Conservation (phyloP, 2,888 invertebrate species). For the Xylota sylvarum region DNA sequence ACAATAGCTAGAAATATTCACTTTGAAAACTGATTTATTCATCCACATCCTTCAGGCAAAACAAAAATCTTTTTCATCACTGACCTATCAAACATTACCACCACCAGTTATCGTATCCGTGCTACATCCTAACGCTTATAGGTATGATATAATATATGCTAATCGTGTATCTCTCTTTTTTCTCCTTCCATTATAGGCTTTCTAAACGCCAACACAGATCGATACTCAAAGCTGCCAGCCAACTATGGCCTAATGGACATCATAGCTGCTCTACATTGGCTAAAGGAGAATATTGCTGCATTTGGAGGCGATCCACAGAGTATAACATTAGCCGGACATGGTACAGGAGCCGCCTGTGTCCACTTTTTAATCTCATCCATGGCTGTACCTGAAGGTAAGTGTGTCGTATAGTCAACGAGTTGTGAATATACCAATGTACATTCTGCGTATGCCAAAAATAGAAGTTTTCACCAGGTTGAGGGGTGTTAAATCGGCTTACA, state of each 20-base stretch:
- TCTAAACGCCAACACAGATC: conserved; percentile 94
- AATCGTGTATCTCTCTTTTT: conserved; percentile 33
- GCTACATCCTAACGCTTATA: neutral
- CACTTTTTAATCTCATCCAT: conserved; percentile 97
- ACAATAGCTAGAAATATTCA: neutral
- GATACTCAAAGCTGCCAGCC: conserved; percentile 93
- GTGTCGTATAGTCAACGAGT: conserved; percentile 4
- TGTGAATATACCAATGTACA: neutral
- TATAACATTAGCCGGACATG: conserved; percentile 97
- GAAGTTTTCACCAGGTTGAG: conserved; percentile 27
- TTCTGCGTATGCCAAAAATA: conserved; percentile 30
- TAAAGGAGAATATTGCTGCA: conserved; percentile 96
- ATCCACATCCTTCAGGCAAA: neutral
- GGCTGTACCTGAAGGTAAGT: conserved; percentile 95
- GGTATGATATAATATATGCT: conserved; percentile 31
- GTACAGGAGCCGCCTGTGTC: conserved; percentile 97
- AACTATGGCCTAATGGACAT: conserved; percentile 99
- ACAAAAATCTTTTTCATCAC: conserved; percentile 3
- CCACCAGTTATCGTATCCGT: conserved; percentile 6
- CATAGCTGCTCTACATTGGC: conserved; percentile 97
- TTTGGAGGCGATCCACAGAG: conserved; percentile 97
- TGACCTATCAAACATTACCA: conserved; percentile 20
- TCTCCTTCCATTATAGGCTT: conserved; percentile 88
- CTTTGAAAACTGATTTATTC: neutral
- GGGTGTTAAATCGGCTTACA: conserved; percentile 51